Percentiles rank a stretch among this genome's conserved stretches.
phyloP scores from a whole-genome alignment of 1,140 invertebrate genomes.

The Papilio dardanus region DNA sequence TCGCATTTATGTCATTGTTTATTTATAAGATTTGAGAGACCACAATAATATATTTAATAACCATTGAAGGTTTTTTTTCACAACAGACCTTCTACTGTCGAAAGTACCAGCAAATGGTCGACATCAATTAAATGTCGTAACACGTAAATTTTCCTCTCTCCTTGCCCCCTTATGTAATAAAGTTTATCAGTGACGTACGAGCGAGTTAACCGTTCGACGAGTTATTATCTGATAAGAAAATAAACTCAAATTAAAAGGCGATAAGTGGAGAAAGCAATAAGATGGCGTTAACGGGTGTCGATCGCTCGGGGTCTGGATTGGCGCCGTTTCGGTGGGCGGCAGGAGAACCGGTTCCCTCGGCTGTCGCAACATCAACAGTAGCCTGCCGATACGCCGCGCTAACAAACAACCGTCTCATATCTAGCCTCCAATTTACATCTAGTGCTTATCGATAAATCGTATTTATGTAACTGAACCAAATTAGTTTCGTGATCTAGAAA shows the following conservation, averaged over 20 bases:
- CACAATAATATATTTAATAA: neutral
- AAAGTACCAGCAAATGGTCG: slow-evolving; percentile 16
- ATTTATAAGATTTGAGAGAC: neutral
- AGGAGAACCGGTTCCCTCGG: slow-evolving; percentile 63
- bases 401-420: slow-evolving; percentile 62
- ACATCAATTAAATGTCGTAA: slow-evolving; percentile 13
- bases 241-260: slow-evolving; percentile 55
- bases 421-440: slow-evolving; percentile 27
- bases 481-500: neutral
- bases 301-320: slow-evolving; percentile 56
- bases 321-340: slow-evolving; percentile 60
- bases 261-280: slow-evolving; percentile 63
- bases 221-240: slow-evolving; percentile 47
- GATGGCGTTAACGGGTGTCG: slow-evolving; percentile 28
- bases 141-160: slow-evolving; percentile 23
- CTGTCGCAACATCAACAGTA: slow-evolving; percentile 76
- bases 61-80: slow-evolving; percentile 20
- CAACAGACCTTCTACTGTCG: slow-evolving; percentile 8
- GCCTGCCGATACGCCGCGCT: slow-evolving; percentile 68
- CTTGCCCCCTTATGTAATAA: slow-evolving; percentile 22
- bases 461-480: neutral
- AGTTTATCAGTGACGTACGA: slow-evolving; percentile 25
- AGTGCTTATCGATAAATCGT: slow-evolving; percentile 21
- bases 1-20: neutral
- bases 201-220: slow-evolving; percentile 3